A percentile compares a stretch with the other conserved stretches of the same genome.
phyloP scores from a whole-genome alignment of 2,797 vertebrate genomes.

The Cossypha heuglini region DNA sequence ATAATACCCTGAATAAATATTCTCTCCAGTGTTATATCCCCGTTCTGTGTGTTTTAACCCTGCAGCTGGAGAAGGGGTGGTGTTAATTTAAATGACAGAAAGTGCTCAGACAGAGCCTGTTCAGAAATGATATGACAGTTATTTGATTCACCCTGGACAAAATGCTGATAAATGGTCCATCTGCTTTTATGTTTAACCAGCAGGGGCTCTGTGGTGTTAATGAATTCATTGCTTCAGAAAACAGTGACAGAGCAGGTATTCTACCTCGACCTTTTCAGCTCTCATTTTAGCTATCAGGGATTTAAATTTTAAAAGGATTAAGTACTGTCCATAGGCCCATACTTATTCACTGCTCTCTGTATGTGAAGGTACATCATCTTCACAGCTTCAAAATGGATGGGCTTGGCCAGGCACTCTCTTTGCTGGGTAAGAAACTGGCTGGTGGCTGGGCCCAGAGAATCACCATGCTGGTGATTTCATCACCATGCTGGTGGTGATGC shows the following conservation, averaged over 20 bases:
- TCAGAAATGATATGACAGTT: neutral
- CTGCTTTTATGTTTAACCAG: neutral
- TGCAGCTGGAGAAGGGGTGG: neutral
- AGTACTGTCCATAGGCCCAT: neutral
- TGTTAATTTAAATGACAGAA: neutral
- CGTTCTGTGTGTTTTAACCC: neutral
- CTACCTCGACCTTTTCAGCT: neutral
- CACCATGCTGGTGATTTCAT: too few relatives aligned
- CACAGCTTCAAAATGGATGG: neutral
- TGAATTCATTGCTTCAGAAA: neutral
- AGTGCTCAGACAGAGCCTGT: neutral
- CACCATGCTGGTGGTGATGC: too few relatives aligned
- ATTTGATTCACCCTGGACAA: neutral
- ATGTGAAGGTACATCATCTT: neutral
- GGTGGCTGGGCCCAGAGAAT: neutral
- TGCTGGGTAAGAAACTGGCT: neutral
- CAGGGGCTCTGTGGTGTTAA: neutral
- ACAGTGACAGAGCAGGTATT: neutral
- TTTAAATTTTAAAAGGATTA: neutral
- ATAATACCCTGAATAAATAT: neutral
- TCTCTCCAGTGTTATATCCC: neutral
- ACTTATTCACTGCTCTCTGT: neutral
- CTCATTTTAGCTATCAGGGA: neutral
- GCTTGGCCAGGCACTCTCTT: neutral
- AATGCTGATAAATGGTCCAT: neutral